Conservation (phyloP, 1,140 invertebrate species). For the Zaprionus tsacasi region DNA sequence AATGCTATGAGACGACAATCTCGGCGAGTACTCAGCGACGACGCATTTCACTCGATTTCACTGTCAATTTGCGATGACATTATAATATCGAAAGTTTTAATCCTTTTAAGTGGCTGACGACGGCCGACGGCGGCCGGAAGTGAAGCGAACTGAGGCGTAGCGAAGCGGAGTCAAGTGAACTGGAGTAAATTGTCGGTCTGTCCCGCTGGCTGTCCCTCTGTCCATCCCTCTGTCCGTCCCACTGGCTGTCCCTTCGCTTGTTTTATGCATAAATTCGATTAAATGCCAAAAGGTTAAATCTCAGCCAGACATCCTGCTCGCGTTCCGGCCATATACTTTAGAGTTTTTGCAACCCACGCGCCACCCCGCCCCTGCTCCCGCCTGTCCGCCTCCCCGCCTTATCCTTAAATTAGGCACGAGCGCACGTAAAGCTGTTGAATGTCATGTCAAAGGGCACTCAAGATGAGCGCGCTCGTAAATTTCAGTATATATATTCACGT, state of each 20-base stretch:
- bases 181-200: constrained; percentile 17
- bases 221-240: background rate
- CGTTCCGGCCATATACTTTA: constrained; percentile 7
- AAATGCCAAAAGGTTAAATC: constrained; percentile 77
- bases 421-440: constrained; percentile 81
- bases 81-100: constrained; percentile 81
- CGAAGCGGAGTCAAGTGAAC: constrained; percentile 38
- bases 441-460: constrained; percentile 73
- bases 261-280: constrained; percentile 82
- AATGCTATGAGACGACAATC: background rate
- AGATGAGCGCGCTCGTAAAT: constrained; percentile 69
- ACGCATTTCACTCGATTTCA: constrained; percentile 51
- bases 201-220: background rate
- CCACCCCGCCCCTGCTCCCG: constrained; percentile 1
- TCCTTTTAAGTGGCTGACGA: constrained; percentile 77
- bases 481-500: constrained; percentile 27
- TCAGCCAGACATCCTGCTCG: constrained; percentile 27
- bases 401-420: constrained; percentile 81
- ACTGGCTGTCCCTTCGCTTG: constrained; percentile 11
- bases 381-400: constrained; percentile 50
- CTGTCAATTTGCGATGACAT: constrained; percentile 76
- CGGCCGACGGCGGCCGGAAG: constrained; percentile 41
- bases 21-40: background rate
- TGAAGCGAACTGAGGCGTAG: constrained; percentile 31
- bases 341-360: constrained; percentile 25